Base-by-base conservation (phyloP, 2,113 vertebrate genomes). In the Xiphorhynchus elegans region DNA sequence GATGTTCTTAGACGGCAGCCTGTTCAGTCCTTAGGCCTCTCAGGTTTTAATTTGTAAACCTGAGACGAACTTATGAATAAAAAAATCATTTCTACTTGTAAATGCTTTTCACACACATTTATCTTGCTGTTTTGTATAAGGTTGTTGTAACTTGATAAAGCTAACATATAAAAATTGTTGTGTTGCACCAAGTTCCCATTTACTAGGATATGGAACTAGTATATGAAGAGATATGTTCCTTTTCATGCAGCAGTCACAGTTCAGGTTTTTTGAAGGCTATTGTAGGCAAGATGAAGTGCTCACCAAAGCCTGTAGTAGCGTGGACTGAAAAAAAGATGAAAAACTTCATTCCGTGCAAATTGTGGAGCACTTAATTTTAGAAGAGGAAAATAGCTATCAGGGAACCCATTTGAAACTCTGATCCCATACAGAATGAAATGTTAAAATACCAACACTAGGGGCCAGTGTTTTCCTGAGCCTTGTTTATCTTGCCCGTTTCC, bases 91-190 rank as follows among this genome's bases (percentile, higher is more conserved):
- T 23, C 13, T 40, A 8, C 21, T 74, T 53, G 13, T 3, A 55
- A 49, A 20, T 2, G 3, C 5, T 35, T 42, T 35, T 82, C 11
- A 50, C 5, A 5, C 3, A 16, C 14, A 5, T 66, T 18, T 7
- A 25, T 44, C 8, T 33, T 82, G 6, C 7, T 69, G 2, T 37
- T 42, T 62, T 70, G 4, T 47, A 7, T 64, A 60, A 84, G 12
- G 7, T 40, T 49, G 9, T 10, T 60, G 5, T 67, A 70, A 42
- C 13, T 73, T 59, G 53, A 40, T 77, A 31, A 73, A 70, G 42
- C 15, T 29, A 46, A 11, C 4, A 1, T 10, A 24, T 21, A 21
- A 19, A 37, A 78, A 64, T 50, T 0, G 0, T 40, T 39, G 3
- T 6, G 14, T 88, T 76, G 37, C 17, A 29, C 10, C 5, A 40